Conservation (phyloP, 2,888 invertebrate genomes). For the Microdon myrmicae region DNA sequence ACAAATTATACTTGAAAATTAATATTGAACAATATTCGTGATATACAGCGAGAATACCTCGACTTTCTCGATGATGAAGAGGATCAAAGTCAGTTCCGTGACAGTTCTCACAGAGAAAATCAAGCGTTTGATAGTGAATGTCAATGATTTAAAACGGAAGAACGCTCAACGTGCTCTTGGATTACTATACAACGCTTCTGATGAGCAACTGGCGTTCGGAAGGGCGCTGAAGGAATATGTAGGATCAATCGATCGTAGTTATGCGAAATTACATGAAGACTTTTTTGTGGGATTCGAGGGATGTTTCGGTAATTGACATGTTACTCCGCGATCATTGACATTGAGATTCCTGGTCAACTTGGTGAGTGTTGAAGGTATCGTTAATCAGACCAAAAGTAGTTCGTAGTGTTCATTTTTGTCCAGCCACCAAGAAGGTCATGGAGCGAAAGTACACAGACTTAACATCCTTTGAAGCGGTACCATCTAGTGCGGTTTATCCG, state of each 20-base stretch:
- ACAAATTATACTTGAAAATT: too few relatives aligned
- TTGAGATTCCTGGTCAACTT: slow-evolving; percentile 89
- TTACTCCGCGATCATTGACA: slow-evolving; percentile 92
- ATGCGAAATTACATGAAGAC: slow-evolving; percentile 83
- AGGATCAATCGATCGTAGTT: slow-evolving; percentile 82
- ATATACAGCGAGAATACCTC: slow-evolving; percentile 89
- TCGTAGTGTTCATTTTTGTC: slow-evolving; percentile 96
- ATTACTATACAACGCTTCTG: slow-evolving; percentile 85
- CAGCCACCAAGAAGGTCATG: slow-evolving; percentile 88
- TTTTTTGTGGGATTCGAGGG: slow-evolving; percentile 96
- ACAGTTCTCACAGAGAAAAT: slow-evolving; percentile 89
- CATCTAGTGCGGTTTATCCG: slow-evolving; percentile 87
- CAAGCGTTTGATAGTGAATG: slow-evolving; percentile 84
- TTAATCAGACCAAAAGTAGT: slow-evolving; percentile 95
- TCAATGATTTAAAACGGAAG: slow-evolving; percentile 92
- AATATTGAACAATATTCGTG: too few relatives aligned
- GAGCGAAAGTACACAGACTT: slow-evolving; percentile 95
- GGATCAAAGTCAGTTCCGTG: slow-evolving; percentile 85
- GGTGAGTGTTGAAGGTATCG: slow-evolving; percentile 98
- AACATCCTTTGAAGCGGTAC: slow-evolving; percentile 93
- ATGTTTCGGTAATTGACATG: slow-evolving; percentile 96
- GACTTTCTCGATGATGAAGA: slow-evolving; percentile 98
- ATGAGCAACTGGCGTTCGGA: slow-evolving; percentile 92
- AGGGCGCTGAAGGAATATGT: slow-evolving; percentile 91
- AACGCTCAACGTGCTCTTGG: slow-evolving; percentile 81